Evolutionary conservation across 2,797 vertebrate genomes (phyloP), one percentile per base, ranked within the genome.

Genomic region (Nyctalus aviator): DNA sequence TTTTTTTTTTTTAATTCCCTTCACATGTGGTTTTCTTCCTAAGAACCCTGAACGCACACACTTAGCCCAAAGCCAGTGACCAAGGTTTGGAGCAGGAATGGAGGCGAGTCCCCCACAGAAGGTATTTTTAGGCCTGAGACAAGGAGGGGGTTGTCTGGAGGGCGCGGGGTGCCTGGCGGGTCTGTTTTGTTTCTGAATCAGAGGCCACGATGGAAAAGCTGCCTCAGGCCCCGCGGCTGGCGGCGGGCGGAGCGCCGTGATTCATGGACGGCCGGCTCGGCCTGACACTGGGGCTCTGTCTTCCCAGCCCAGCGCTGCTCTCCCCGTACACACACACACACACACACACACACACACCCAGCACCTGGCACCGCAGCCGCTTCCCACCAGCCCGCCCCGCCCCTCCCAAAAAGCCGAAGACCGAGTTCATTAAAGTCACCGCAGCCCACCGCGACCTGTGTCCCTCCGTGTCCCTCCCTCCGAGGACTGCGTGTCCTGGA

Each of bases 151-250:
- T 93, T 98, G 97, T 97, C 82, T 96, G 88, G 71, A 90, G 89
- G 3, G 77, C 0, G 6, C 1, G 23, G 97, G 95, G 92, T 69
- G 93, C 95, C 95, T 89, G 96, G 94, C 85, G 91, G 97, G 96
- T 95, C 97, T 98, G 97, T 94, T 97, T 97, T 97, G 96, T 97
- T 98, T 98, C 97, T 97, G 96, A 97, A 91, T 95, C 97, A 86
- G 94, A 73, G 44, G 44, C 44, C 62, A 90, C 86, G 91, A 92
- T 97, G 97, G 97, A 98, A 98, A 98, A 98, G 96, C 93, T 96
- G 96, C 76, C 97, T 97, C 97, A 96, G 95, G 92, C 96, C 95
- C 90, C 23, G 20, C 4, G 68, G 37, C 37, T 69, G 13, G 71
- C 35, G 25, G 93, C 86, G 88, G 97, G 95, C n/a, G 88, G 96